These are phyloP conservation scores for Eospalax fontanierii DNA, from an alignment of 2,797 vertebrate species.

Conservation along the genomic window DNA sequence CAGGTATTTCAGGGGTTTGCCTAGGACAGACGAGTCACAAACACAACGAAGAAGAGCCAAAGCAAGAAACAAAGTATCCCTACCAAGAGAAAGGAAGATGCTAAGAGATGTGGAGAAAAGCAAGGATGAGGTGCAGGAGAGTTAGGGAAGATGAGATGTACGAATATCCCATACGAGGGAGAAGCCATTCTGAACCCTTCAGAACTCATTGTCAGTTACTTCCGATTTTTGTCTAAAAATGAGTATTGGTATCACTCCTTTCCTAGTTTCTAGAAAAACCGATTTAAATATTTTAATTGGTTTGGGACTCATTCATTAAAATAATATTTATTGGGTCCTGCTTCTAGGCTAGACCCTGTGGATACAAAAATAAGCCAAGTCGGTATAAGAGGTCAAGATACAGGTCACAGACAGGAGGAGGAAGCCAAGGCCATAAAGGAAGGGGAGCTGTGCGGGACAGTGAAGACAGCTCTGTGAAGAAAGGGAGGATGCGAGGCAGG, in stretches of 20 bases:
- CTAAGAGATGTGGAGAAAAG: neutral
- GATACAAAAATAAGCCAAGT: constrained; percentile 55
- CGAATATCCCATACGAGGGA: fast-evolving
- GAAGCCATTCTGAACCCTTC: too few species aligned
- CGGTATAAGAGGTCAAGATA: neutral
- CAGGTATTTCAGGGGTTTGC: fast-evolving
- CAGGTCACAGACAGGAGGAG: neutral
- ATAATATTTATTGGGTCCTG: neutral
- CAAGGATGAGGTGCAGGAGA: neutral
- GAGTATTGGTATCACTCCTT: neutral
- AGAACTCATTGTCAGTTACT: neutral
- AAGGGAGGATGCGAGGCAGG: neutral
- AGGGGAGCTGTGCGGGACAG: neutral
- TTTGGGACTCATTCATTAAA: neutral
- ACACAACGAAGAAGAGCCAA: neutral
- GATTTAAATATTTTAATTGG: neutral
- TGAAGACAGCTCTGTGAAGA: neutral
- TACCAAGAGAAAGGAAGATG: neutral
- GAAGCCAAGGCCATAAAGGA: neutral
- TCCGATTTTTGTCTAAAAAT: constrained; percentile 16
- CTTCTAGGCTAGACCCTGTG: neutral
- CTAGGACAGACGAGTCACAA: neutral
- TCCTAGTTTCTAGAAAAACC: constrained; percentile 45
- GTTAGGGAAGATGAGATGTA: neutral
- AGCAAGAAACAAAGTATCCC: neutral